Evolutionary conservation across 1,140 invertebrate genomes (phyloP), one percentile per base, ranked within the genome.

Genomic region (Drosophila melanica): DNA sequence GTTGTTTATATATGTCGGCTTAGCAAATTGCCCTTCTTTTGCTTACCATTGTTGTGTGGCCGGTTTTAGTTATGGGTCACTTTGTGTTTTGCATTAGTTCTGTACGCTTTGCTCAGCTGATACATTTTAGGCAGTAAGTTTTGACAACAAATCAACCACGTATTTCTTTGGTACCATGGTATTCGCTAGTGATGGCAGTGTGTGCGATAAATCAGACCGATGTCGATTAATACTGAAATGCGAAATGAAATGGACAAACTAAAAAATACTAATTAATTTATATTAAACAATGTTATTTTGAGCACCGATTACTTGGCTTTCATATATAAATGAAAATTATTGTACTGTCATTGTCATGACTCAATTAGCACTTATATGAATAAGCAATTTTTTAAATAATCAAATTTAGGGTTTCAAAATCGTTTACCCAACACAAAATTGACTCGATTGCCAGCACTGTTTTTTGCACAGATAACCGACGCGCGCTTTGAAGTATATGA

Each of bases 71-170:
- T 60, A 7, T 16, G 23, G 18, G 39, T 1, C 48, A 44, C 69
- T 68, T 73, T 79, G 14, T 77, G 67, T 44, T 58, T 77, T 12
- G 73, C 69, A 50, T 57, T 50, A 42, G 67, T 64, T 64, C 47
- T 70, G 35, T 11, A 39, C 35, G 58, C 62, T 30, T 23, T 67
- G 44, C 37, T 39, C 51, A 47, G 45, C 35, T 65, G 14, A 47
- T 48, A 68, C 77, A 79, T 79, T 70, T 77, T 74, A 54, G 8
- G 20, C 30, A 20, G 8, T 41, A 51, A 33, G 12, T 71, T 20
- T 63, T 62, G 47, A 11, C 35, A 78, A 67, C 57, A 58, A 72
- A 67, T 59, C 12, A 72, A 72, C 77, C 77, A 79, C 77, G 77
- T 79, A 78, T 59, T 53, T 39, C 16, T 14, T 33, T 45, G 44